Evolutionary conservation across 1,140 invertebrate species (phyloP).

Genomic region (Andricus grossulariae): DNA sequence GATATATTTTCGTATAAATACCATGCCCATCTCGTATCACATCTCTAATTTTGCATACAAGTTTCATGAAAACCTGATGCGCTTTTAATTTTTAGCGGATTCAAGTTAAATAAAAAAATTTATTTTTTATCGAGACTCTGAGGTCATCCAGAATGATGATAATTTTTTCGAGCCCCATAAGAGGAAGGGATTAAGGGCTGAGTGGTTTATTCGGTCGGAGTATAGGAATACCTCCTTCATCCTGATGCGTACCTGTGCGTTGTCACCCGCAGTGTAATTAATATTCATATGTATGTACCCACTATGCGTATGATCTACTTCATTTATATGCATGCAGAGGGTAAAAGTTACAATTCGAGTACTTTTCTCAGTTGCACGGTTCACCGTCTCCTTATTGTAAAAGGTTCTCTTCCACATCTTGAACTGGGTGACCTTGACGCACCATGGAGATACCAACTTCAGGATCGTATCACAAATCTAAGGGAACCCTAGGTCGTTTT

Average conservation of each 20-base stretch:
- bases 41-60: no score
- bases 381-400: neutral
- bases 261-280: conserved; percentile 75
- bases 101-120: no score
- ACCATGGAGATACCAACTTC: neutral
- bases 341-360: neutral
- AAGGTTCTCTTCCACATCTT: neutral
- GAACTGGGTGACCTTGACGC: neutral
- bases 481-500: neutral
- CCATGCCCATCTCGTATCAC: no score
- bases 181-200: conserved; percentile 10
- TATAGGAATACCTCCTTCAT: conserved; percentile 63
- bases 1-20: no score
- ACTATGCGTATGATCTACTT: conserved; percentile 47
- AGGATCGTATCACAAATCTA: neutral
- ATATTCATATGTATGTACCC: conserved; percentile 70
- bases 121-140: no score
- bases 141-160: no score
- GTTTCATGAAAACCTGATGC: no score
- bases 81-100: no score
- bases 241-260: conserved; percentile 63
- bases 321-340: neutral
- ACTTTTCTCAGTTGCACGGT: neutral
- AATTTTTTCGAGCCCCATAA: neutral
- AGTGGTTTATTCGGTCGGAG: conserved; percentile 8